Conservation (phyloP, 2,888 invertebrate genomes). For the Scrobipalpa costella region DNA sequence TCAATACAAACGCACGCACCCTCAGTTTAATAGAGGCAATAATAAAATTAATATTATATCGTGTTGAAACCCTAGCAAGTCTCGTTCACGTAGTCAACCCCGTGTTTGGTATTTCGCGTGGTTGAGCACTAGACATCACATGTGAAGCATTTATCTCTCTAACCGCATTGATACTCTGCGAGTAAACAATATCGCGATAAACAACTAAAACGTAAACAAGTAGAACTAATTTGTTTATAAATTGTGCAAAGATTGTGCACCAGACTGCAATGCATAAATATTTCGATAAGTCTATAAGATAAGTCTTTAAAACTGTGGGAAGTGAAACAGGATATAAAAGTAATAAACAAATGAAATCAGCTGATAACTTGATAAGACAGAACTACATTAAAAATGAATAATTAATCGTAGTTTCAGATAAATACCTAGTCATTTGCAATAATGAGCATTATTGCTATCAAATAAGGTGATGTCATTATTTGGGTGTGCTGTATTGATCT, state of each 20-base stretch:
- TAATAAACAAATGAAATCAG: not conserved
- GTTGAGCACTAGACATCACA: not conserved
- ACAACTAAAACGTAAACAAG: constrained; percentile 1
- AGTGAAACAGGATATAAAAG: not conserved
- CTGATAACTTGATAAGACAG: not conserved
- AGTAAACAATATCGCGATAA: constrained; percentile 3
- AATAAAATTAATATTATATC: not conserved
- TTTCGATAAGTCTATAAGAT: not conserved
- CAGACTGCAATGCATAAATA: not conserved
- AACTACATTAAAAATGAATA: too few relatives aligned
- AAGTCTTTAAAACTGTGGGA: too few relatives aligned
- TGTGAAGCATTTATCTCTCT: too few relatives aligned
- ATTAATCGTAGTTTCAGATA: too few relatives aligned
- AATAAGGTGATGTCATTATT: not conserved
- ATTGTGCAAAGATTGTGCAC: not conserved
- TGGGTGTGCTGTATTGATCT: not conserved
- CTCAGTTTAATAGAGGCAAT: not conserved
- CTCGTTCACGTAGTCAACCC: not conserved
- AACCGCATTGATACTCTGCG: not conserved
- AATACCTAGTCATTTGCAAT: not conserved
- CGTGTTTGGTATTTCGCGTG: constrained; percentile 2
- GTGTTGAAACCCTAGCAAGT: not conserved
- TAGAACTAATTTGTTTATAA: not conserved
- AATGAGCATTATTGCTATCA: not conserved
- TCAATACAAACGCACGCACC: not conserved